Evolutionary conservation across 2,888 invertebrate genomes (phyloP), one percentile per base, ranked within the genome.

Genomic region (Apeira syringaria): DNA sequence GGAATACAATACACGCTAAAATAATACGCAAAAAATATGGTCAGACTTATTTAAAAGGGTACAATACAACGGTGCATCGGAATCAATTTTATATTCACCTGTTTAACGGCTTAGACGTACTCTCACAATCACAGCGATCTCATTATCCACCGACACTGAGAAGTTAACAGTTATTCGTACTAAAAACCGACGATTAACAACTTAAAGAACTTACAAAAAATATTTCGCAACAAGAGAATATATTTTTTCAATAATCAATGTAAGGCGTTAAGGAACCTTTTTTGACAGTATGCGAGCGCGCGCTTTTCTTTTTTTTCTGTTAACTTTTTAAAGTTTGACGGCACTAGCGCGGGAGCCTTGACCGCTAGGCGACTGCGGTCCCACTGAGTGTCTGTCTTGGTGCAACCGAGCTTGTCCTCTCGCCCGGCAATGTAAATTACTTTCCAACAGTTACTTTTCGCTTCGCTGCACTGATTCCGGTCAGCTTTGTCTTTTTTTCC

Each of bases 401-500:
- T 67, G 72, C 73, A 69, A 57, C 49, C 59, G 65, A 62, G 70
- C 68, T 69, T 61, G 72, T 74, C 73, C 76, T 74, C 72, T 71
- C 65, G 59, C 59, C 68, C 65, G 64, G 55, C 66, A 56, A 76
- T 76, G 80, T 77, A 80, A 79, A 80, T 80, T 77, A 82, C 84
- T 84, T 86, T 83, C 85, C 82, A 77, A 87, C 88, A 79, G 86
- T 86, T 84, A 86, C 68, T 84, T 84, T 83, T 85, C 82, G 86
- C 86, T 80, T 67, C 79, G 77, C 61, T 85, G 84, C 85, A 83
- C 77, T 74, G 78, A 84, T 84, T 86, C 82, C 80, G 80, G 79
- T 73, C 74, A 71, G 58, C 61, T 74, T 59, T 56, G 38, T 46
- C 18, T 30, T 62, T 46, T 41, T 61, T 61, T 44, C 62, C 47